Evolutionary conservation across 2,888 invertebrate species (phyloP), one percentile per base, ranked within the genome.

Genomic region (Agonopterix arenella): DNA sequence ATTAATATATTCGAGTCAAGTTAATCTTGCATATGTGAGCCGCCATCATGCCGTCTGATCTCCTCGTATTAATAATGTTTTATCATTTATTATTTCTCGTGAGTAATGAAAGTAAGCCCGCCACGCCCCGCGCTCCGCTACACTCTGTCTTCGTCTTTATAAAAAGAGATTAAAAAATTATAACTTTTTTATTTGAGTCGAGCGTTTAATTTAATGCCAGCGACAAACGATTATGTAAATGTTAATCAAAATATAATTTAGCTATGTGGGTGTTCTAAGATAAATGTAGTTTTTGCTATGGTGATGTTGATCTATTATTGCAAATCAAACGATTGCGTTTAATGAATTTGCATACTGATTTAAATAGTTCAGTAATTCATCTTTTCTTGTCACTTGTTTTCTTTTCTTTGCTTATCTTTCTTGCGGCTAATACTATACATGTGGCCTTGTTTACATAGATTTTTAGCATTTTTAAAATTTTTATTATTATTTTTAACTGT

Each of bases 11-110:
- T 77, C 77, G 68, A 70, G 67, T 66, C 70, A 69, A 72, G 80
- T 81, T 79, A 83, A 79, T 80, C 78, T 73, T 73, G 67, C 70
- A 68, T 73, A 73, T 71, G 77, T 61, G 66, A 62, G 66, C 66
- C 72, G 76, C 74, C 81, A 80, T 84, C 83, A 78, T 69, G 76
- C 70, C 73, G 72, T 70, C 68, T 79, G 83, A 85, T 86, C 83
- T 76, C 76, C 64, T 68, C 74, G 74, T 81, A 88, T 88, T 89
- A 88, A 89, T 89, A 89, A 89, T 89, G 86, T 86, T 84, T 88
- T 89, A 89, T 89, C 86, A 89, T 89, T 89, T 89, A 86, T 89
- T 84, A 89, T 76, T 70, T 73, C 71, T 70, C 66, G 69, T 86
- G 88, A 88, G 88, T 89, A 88, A 89, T 89, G 89, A 84, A 86